These are phyloP conservation scores for Leuciscus waleckii DNA, from an alignment of 2,797 vertebrate species.

Conservation along the genomic window DNA sequence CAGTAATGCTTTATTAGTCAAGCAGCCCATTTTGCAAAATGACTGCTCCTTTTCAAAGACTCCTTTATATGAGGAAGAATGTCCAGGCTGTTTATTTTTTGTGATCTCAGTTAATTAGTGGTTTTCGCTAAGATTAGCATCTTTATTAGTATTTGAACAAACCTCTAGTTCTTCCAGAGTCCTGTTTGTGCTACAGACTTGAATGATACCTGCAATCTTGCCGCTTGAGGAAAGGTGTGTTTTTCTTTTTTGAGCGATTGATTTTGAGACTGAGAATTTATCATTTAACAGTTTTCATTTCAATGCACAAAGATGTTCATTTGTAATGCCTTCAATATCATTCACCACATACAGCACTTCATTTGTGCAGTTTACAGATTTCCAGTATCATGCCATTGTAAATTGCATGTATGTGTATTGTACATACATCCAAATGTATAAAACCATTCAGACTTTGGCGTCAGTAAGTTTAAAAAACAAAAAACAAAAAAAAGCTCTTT, in stretches of 20 bases:
- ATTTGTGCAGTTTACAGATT: not conserved
- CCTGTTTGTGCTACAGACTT: not conserved
- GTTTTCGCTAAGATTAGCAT: not conserved
- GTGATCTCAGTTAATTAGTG: not conserved
- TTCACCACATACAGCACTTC: not conserved
- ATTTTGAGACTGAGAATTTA: not conserved
- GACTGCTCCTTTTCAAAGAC: constrained; percentile 1
- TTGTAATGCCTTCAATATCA: not conserved
- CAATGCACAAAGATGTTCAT: not conserved
- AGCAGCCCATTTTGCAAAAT: constrained; percentile 9
- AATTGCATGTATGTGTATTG: no score
- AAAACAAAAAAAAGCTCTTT: no score
- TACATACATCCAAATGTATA: no score
- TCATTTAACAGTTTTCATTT: not conserved
- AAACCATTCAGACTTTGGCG: no score
- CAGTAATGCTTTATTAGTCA: constrained; percentile 34
- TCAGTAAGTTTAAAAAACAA: no score
- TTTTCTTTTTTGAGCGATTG: not conserved
- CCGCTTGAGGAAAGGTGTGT: not conserved
- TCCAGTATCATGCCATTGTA: not conserved
- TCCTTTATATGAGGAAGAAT: not conserved
- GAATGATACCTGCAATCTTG: not conserved
- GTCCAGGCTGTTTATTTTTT: not conserved
- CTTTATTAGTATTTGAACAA: not conserved
- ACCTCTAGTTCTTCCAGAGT: not conserved